Evolutionary conservation across 2,113 vertebrate species (phyloP).

Genomic region (Caracal caracal): DNA sequence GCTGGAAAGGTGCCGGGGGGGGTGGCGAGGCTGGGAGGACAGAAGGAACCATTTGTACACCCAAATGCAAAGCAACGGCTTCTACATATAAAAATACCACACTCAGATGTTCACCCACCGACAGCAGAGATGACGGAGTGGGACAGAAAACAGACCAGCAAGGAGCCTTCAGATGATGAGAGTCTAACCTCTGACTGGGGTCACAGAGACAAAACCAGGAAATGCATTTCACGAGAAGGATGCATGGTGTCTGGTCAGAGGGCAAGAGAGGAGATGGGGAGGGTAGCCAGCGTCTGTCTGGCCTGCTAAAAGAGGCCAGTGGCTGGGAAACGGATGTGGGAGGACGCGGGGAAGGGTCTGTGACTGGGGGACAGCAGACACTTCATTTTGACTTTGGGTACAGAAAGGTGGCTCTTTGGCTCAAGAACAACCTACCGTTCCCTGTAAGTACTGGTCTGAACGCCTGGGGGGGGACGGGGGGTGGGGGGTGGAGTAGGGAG

Average conservation of each 20-base stretch:
- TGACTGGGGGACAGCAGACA: neutral
- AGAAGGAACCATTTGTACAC: neutral
- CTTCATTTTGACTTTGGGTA: neutral
- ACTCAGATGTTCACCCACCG: too few species aligned
- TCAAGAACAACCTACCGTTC: neutral
- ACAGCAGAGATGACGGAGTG: neutral
- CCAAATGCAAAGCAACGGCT: neutral
- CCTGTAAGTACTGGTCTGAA: neutral
- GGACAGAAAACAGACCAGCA: neutral
- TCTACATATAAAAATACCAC: neutral
- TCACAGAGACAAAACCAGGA: neutral
- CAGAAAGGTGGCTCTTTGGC: neutral
- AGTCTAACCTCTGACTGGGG: neutral
- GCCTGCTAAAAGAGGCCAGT: neutral
- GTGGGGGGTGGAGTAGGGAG: neutral
- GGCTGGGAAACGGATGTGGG: fast-evolving
- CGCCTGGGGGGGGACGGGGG: neutral
- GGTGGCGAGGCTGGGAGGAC: fast-evolving
- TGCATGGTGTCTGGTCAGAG: neutral
- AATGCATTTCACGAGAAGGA: neutral
- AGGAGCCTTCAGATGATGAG: neutral
- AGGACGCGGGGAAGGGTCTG: fast-evolving
- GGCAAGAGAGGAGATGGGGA: neutral
- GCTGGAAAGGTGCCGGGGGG: neutral
- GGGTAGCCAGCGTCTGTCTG: fast-evolving